phyloP scores from a whole-genome alignment of 2,888 invertebrate genomes.

The Rhingia rostrata region DNA sequence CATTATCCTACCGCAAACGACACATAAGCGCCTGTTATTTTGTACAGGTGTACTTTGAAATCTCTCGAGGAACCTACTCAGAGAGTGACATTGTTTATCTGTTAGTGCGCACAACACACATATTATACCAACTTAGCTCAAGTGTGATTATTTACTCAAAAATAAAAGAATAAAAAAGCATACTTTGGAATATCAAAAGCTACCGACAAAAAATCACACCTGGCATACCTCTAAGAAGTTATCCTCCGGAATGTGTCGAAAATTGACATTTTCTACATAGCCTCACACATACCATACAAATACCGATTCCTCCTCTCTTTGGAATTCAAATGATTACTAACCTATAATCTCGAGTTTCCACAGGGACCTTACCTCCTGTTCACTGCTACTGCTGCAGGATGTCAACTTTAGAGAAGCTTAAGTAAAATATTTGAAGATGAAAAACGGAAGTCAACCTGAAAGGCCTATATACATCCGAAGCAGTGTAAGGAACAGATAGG shows the following conservation, averaged over 20 bases:
- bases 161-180: constrained; percentile 5
- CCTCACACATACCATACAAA: not conserved
- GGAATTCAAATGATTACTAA: constrained; percentile 65
- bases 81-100: not conserved
- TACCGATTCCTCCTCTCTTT: constrained; percentile 19
- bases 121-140: constrained; percentile 46
- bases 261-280: constrained; percentile 25
- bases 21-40: constrained; percentile 48
- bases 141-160: constrained; percentile 48
- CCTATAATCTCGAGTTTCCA: constrained; percentile 18
- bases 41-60: constrained; percentile 16
- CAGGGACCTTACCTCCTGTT: not conserved
- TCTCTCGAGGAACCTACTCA: constrained; percentile 4
- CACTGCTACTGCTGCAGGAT: constrained; percentile 11
- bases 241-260: constrained; percentile 27
- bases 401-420: constrained; percentile 48
- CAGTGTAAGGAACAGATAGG: constrained; percentile 54
- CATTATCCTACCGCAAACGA: constrained; percentile 45
- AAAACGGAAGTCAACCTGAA: constrained; percentile 46
- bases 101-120: constrained; percentile 29
- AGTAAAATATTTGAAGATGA: constrained; percentile 62
- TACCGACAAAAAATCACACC: constrained; percentile 10
- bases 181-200: constrained; percentile 4
- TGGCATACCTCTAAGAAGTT: constrained; percentile 13
- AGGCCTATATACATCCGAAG: constrained; percentile 10